These are phyloP conservation scores for Hybos culiciformis DNA, from an alignment of 2,888 invertebrate genomes.

Conservation along the genomic window DNA sequence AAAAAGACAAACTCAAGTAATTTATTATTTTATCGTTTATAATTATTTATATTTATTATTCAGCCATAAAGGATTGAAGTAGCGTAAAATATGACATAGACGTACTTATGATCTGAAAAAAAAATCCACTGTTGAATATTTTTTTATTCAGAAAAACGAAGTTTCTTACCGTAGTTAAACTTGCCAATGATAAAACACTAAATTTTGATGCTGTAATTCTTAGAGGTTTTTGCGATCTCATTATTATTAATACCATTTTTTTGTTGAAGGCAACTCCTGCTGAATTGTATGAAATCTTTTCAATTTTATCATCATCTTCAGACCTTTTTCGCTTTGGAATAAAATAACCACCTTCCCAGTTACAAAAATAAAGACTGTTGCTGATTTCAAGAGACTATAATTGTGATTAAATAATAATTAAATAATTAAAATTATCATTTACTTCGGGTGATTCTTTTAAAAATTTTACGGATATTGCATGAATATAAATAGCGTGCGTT, in stretches of 20 bases:
- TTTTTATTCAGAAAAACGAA: background rate
- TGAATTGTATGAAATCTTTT: constrained; percentile 11
- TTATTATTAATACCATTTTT: constrained; percentile 26
- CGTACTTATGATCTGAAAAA: constrained; percentile 28
- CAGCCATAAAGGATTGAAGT: constrained; percentile 24
- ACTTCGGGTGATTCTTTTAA: too few species aligned
- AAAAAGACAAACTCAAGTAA: too few species aligned
- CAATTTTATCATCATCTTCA: background rate
- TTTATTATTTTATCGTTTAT: too few species aligned
- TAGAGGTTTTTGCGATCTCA: constrained; percentile 28
- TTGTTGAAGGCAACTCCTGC: constrained; percentile 21
- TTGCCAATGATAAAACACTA: constrained; percentile 30
- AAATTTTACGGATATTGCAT: too few species aligned
- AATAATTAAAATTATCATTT: constrained; percentile 7
- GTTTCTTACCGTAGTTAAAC: constrained; percentile 26
- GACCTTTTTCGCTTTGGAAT: background rate
- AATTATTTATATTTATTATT: too few species aligned
- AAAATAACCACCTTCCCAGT: constrained; percentile 25
- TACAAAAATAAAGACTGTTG: constrained; percentile 24
- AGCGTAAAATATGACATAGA: constrained; percentile 34
- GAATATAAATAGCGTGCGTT: constrained; percentile 13
- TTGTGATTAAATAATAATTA: background rate
- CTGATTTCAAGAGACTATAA: constrained; percentile 24
- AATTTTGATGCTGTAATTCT: constrained; percentile 32
- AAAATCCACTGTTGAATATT: background rate